Conservation (phyloP, 1,140 invertebrate species). For the Ephestia elutella region DNA sequence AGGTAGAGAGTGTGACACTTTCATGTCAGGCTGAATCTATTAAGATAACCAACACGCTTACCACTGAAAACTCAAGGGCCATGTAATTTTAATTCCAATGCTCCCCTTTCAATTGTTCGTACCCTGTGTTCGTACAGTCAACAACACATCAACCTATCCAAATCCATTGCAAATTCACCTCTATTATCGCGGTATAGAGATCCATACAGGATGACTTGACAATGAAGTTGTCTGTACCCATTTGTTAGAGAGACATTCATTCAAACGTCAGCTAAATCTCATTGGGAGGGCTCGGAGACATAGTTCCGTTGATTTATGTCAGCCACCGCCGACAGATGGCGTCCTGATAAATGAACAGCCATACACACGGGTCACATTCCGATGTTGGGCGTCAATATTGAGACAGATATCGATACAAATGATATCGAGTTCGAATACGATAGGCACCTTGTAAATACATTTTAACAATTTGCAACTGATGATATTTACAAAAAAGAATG, state of each 20-base stretch:
- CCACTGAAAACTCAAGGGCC: no score
- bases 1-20: no score
- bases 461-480: background rate
- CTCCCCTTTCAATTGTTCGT: no score
- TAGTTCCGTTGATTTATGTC: conserved; percentile 2
- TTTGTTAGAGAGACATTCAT: conserved; percentile 1
- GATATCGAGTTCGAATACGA: background rate
- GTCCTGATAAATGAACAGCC: background rate
- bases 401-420: conserved; percentile 2
- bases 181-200: no score
- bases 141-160: no score
- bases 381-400: background rate
- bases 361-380: conserved; percentile 1
- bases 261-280: conserved; percentile 1
- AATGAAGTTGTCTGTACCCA: background rate
- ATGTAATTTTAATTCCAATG: no score
- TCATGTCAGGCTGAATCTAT: no score
- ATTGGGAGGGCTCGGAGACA: background rate
- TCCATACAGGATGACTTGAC: no score
- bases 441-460: background rate
- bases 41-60: no score
- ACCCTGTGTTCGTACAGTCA: no score
- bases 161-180: background rate
- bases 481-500: no score
- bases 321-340: background rate